phyloP scores from a whole-genome alignment of 1,140 invertebrate species.

The Lepidurus couesii region DNA sequence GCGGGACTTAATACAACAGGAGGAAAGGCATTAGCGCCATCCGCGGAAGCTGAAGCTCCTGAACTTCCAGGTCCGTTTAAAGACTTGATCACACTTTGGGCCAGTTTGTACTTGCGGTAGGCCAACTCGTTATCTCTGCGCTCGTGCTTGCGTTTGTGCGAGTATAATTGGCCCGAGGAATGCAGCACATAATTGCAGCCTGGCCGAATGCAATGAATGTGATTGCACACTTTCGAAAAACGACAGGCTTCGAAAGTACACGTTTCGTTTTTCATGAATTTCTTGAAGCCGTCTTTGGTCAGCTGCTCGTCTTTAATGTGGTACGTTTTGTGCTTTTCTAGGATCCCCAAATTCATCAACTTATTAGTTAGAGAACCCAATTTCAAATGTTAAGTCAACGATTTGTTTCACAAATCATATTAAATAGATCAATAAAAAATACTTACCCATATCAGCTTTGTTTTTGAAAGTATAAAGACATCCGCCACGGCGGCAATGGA shows the following conservation, averaged over 20 bases:
- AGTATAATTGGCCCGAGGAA: slow-evolving; percentile 92
- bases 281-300: slow-evolving; percentile 93
- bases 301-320: slow-evolving; percentile 96
- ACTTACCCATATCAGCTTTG: slow-evolving; percentile 97
- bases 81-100: slow-evolving; percentile 48
- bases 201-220: slow-evolving; percentile 94
- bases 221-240: slow-evolving; percentile 91
- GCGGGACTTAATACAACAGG: slow-evolving; percentile 29
- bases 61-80: slow-evolving; percentile 37
- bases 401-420: not conserved
- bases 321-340: slow-evolving; percentile 98
- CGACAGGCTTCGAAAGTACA: slow-evolving; percentile 86
- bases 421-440: slow-evolving; percentile 26
- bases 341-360: not conserved
- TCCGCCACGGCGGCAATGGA: slow-evolving; percentile 82
- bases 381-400: not conserved
- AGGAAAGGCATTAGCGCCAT: slow-evolving; percentile 34
- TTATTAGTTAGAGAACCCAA: not conserved
- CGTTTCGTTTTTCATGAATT: slow-evolving; percentile 94
- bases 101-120: slow-evolving; percentile 69
- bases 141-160: slow-evolving; percentile 96
- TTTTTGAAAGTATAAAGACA: slow-evolving; percentile 97
- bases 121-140: slow-evolving; percentile 79
- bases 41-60: slow-evolving; percentile 35
- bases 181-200: slow-evolving; percentile 94